Base-by-base conservation (phyloP, 2,797 vertebrate genomes). In the Sebastes baramenuke region DNA sequence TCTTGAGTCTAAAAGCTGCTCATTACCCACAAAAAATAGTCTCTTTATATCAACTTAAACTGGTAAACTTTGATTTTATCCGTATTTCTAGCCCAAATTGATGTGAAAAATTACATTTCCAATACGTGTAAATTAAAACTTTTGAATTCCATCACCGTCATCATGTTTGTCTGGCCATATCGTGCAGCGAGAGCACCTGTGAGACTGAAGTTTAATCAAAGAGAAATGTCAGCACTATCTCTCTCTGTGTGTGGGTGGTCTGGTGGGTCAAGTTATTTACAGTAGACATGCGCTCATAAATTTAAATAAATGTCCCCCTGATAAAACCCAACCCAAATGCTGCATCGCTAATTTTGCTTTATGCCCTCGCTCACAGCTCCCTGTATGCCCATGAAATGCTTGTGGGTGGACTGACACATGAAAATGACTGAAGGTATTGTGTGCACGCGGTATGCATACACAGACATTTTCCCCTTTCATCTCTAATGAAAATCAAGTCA, bases 261-360 rank as follows among this genome's bases (percentile, higher is more conserved):
- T 75, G 81, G 55, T 42, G 59, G 75, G 54, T 85, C 72, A 67
- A 32, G 60, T 72, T 82, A 67, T 61, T 61, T 64, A 61, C 64
- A 58, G 75, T 12, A 78, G 65, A 74, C 80, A 32, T 67, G 67
- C 7, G 5, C 46, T 72, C 42, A 70, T 62, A 73, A 67, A 84
- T 80, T 80, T 9, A 85, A 90, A 87, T 76, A 69, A 89, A 81
- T 80, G 77, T 67, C 68, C 69, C 56, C 68, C 66, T 72, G 76
- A 89, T 83, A 72, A 88, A 88, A 80, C 16, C 56, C 56, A 60
- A 18, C 58, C 5, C 38, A 69, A 49, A 64, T 8, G n/a, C 67
- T 52, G 67, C 60, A 83, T 61, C 68, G 38, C 65, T 83, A 73
- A 91, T 80, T 72, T 59, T 58, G 72, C 64, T 54, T 67, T n/a